Conservation (phyloP, 1,140 invertebrate genomes). For the Reticulitermes speratus region DNA sequence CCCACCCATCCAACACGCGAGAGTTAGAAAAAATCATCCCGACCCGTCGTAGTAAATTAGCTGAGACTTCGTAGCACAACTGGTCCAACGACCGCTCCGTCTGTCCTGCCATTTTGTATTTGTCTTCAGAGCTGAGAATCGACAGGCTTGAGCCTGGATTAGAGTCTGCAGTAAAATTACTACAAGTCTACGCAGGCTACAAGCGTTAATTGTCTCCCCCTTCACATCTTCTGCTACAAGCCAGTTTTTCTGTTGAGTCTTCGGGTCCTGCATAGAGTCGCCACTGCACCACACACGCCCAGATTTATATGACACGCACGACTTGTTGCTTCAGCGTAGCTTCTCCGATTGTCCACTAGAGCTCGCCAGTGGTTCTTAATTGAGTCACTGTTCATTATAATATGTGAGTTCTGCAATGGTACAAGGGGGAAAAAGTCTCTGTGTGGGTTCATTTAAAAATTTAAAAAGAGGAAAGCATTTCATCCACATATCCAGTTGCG, state of each 20-base stretch:
- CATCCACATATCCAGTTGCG: conserved; percentile 1
- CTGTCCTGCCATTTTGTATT: conserved; percentile 17
- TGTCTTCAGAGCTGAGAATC: conserved; percentile 10
- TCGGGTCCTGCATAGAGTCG: conserved; percentile 11
- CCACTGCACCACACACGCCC: conserved; percentile 10
- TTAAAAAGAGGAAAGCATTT: not conserved
- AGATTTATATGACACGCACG: not conserved
- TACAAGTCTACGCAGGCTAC: conserved; percentile 6
- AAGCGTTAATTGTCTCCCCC: conserved; percentile 14
- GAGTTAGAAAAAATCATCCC: conserved; percentile 9
- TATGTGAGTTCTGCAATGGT: conserved; percentile 13
- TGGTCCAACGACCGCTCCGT: conserved; percentile 14
- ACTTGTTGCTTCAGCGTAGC: conserved; percentile 17
- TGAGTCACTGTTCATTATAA: conserved; percentile 17
- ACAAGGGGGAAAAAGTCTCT: not conserved
- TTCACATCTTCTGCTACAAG: conserved; percentile 11
- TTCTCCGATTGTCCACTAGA: conserved; percentile 14
- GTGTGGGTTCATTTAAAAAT: conserved; percentile 7
- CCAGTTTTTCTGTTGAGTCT: conserved; percentile 11
- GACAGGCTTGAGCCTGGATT: not conserved
- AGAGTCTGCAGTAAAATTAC: not conserved
- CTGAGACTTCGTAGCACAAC: conserved; percentile 9
- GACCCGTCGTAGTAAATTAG: conserved; percentile 18
- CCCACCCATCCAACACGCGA: conserved; percentile 5
- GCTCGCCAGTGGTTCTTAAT: conserved; percentile 13